Conservation (phyloP, 2,797 vertebrate genomes). For the Thamnophis elegans region DNA sequence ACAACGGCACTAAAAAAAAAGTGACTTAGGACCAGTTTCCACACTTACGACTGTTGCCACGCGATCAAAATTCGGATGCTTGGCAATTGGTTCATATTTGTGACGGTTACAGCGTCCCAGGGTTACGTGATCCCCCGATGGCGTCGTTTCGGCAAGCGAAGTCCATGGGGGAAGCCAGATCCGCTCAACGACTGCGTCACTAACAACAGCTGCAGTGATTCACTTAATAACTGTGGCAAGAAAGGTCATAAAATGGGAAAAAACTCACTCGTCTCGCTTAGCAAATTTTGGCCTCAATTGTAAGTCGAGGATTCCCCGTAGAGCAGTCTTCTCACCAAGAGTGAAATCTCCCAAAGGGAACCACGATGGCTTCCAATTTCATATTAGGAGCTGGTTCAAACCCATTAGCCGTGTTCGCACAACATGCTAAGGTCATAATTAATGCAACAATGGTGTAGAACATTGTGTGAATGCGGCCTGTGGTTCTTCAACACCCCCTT, state of each 20-base stretch:
- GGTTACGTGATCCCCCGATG: no score
- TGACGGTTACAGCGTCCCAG: not conserved
- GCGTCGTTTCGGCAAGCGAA: no score
- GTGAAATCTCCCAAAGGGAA: not conserved
- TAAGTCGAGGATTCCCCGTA: not conserved
- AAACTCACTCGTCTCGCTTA: not conserved
- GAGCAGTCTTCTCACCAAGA: not conserved
- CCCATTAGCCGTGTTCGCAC: not conserved
- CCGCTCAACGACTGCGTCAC: no score
- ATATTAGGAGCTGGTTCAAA: not conserved
- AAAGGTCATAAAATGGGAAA: no score
- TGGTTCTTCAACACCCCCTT: not conserved
- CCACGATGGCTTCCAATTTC: not conserved
- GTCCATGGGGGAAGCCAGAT: no score
- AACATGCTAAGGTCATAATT: not conserved
- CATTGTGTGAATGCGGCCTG: not conserved
- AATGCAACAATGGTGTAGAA: not conserved
- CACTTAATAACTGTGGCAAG: no score
- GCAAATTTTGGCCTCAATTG: no score
- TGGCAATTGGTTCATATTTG: not conserved
- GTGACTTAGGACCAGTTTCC: fast-evolving
- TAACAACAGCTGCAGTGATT: no score
- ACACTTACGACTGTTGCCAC: not conserved
- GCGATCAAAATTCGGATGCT: no score
- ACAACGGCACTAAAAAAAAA: not conserved